These are phyloP conservation scores for Poeciliopsis turneri DNA, from an alignment of 2,797 vertebrate genomes.

Conservation along the genomic window DNA sequence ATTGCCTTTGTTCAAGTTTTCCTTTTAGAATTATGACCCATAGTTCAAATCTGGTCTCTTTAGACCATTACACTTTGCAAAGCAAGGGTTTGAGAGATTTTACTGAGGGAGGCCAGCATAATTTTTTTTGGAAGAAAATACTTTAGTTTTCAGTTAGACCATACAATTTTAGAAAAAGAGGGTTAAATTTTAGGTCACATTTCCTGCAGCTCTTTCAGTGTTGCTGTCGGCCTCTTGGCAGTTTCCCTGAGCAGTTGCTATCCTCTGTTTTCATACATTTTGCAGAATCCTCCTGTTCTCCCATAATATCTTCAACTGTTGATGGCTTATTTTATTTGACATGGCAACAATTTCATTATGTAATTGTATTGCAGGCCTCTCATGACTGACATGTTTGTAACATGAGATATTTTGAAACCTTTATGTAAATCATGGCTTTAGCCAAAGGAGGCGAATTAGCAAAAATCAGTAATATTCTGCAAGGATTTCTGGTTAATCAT, in stretches of 20 bases:
- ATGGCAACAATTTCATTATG: neutral
- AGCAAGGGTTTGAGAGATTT: neutral
- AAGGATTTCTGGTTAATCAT: neutral
- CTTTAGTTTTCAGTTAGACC: neutral
- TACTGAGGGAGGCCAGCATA: neutral
- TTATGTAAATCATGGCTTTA: neutral
- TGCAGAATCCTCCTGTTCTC: neutral
- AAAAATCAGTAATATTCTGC: neutral
- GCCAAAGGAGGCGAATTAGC: neutral
- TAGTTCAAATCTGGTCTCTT: neutral
- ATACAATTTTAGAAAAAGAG: neutral
- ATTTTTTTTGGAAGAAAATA: neutral
- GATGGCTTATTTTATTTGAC: neutral
- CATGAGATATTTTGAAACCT: neutral
- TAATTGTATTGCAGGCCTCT: neutral
- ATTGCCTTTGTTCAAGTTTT: neutral
- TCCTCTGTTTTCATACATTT: neutral
- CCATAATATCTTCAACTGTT: neutral
- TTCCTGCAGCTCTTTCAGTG: neutral
- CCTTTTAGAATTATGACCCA: neutral
- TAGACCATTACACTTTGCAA: neutral
- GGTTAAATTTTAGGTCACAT: neutral
- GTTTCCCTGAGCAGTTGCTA: neutral
- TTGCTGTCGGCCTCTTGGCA: neutral
- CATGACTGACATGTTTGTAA: neutral